A percentile compares a stretch with the other conserved stretches of the same genome.
Evolutionary conservation across 2,113 vertebrate species (phyloP).

Genomic region (Rhegmatorhina hoffmannsi): DNA sequence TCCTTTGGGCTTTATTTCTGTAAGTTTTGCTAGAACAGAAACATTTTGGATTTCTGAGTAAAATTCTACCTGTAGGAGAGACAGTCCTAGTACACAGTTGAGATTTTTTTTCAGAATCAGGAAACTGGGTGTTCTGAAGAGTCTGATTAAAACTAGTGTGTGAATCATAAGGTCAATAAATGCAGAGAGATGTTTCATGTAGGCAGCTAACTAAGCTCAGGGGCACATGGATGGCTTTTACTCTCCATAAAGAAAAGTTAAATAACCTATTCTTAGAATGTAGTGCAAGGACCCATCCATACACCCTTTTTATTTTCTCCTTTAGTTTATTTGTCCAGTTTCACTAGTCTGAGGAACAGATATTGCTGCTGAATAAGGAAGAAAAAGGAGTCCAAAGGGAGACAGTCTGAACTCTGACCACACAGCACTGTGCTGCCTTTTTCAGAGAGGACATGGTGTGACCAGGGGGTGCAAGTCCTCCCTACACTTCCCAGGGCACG

Average conservation of each 20-base stretch:
- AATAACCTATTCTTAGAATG: not conserved
- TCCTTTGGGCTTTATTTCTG: not conserved
- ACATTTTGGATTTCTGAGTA: not conserved
- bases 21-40: not conserved
- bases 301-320: not conserved
- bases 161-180: not conserved
- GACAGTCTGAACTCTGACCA: not conserved
- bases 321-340: not conserved
- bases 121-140: not conserved
- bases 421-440: fast-evolving
- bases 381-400: not conserved
- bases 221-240: not conserved
- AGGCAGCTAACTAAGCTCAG: not conserved
- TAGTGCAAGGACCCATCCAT: not conserved
- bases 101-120: not conserved
- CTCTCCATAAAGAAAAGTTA: not conserved
- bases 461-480: fast-evolving
- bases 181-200: not conserved
- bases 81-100: not conserved
- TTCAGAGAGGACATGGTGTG: not conserved
- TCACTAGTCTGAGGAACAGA: not conserved
- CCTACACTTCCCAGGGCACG: not conserved
- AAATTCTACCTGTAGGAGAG: not conserved
- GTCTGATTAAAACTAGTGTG: not conserved
- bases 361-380: not conserved